phyloP scores from a whole-genome alignment of 1,140 invertebrate species.

The Drosophila orosa region DNA sequence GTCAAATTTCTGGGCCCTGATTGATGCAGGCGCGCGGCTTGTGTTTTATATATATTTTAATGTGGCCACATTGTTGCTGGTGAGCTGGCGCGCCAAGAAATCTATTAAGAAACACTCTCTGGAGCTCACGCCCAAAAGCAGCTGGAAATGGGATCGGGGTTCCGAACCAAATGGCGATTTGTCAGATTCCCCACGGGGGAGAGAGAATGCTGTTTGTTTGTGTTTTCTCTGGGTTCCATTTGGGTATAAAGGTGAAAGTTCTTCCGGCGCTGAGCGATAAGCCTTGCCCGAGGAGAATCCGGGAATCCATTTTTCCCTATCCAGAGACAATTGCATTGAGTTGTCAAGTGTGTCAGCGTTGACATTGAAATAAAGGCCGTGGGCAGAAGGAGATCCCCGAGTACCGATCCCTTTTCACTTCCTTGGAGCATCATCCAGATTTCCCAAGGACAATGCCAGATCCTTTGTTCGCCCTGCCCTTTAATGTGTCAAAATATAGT shows the following conservation, averaged over 20 bases:
- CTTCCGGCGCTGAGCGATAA: slow-evolving; percentile 70
- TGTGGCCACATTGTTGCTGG: slow-evolving; percentile 59
- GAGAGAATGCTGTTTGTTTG: not conserved
- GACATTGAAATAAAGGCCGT: slow-evolving; percentile 64
- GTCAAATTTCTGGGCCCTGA: slow-evolving; percentile 66
- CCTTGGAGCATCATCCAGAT: slow-evolving; percentile 38
- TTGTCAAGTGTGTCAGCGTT: slow-evolving; percentile 81
- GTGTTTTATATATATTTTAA: slow-evolving; percentile 25
- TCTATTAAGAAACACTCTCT: slow-evolving; percentile 64
- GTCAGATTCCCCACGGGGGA: slow-evolving; percentile 25
- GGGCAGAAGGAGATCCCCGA: not conserved
- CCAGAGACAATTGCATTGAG: slow-evolving; percentile 70
- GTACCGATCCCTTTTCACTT: slow-evolving; percentile 15
- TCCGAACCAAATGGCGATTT: slow-evolving; percentile 56
- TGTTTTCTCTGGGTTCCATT: not conserved
- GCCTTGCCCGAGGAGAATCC: slow-evolving; percentile 61
- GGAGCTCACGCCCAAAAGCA: slow-evolving; percentile 39
- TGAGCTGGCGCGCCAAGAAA: slow-evolving; percentile 63
- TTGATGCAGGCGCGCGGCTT: slow-evolving; percentile 63
- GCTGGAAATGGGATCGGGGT: slow-evolving; percentile 31
- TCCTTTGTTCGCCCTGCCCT: slow-evolving; percentile 66
- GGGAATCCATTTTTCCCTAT: slow-evolving; percentile 18
- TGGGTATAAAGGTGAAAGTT: slow-evolving; percentile 71
- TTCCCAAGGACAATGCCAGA: slow-evolving; percentile 30
- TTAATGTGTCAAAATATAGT: slow-evolving; percentile 83